Base-by-base conservation (phyloP, 1,140 invertebrate species). In the Zeugodacus cucurbitae region DNA sequence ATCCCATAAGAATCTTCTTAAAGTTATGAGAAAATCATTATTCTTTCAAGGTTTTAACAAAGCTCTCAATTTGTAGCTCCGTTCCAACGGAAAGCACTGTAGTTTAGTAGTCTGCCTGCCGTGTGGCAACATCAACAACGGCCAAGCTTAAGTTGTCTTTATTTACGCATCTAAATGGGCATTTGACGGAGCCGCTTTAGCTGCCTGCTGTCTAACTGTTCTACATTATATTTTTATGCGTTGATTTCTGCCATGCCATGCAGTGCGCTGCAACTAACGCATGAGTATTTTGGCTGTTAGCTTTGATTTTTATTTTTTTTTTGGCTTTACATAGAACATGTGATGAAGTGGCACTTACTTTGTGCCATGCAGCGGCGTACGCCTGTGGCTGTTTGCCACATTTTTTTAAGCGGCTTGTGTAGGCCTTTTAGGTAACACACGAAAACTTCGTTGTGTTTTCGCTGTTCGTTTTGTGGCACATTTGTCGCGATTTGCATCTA, bases 401-500 rank as follows among this genome's bases (percentile, higher is more conserved):
- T 82, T 82, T 54, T 32, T 74, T n/a, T 82, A 17, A 82, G 74
- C 74, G 14, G n/a, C 32, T 29, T 14, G 74, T 82, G n/a, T 29
- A 48, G 34, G 41, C 74, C 20, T 82, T 82, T 48, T 82, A 26
- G 26, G 20, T 82, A 11, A 82, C 10, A 17, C 64, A 32, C 29
- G 14, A 20, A 11, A 32, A 3, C 14, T 34, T 34, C 34, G 20
- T 22, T 41, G 32, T 20, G 26, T 67, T 20, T 32, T 41, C 67
- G 17, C 7, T 74, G 20, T 32, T 74, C 58, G 29, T 32, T 14
- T 41, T 74, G 14, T 74, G 67, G 67, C 44, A 48, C 32, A 82
- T 82, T 82, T 82, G 74, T 82, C 48, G 74, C 41, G 74, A 82
- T 82, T 82, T 82, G 74, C 74, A 54, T 82, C 74, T 82, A 82